These are phyloP conservation scores for Diplazon laetatorius DNA, from an alignment of 2,888 invertebrate species.

Conservation along the genomic window DNA sequence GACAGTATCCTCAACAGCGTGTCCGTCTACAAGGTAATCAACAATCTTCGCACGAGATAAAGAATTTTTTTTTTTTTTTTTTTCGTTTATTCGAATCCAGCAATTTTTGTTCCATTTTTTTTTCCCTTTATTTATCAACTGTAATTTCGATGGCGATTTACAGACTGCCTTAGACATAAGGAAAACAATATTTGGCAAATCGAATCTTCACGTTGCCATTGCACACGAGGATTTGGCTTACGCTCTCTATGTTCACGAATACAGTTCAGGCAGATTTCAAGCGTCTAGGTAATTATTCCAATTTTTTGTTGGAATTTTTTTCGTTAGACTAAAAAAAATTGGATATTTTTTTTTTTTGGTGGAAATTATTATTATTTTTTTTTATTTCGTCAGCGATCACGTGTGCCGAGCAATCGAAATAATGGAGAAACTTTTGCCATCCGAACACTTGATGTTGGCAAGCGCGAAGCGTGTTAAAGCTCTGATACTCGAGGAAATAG, in stretches of 20 bases:
- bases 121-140: too few relatives aligned
- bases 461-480: conserved; percentile 96
- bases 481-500: conserved; percentile 95
- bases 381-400: conserved; percentile 85
- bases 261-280: conserved; percentile 93
- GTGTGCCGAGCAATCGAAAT: conserved; percentile 92
- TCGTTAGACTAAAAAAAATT: too few relatives aligned
- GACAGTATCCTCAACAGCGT: conserved; percentile 94
- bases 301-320: neutral
- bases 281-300: conserved; percentile 86
- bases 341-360: neutral
- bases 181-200: conserved; percentile 90
- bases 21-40: conserved; percentile 89
- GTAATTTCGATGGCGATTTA: too few relatives aligned
- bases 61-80: too few relatives aligned
- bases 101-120: too few relatives aligned
- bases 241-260: conserved; percentile 95
- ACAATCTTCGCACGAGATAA: too few relatives aligned
- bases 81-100: too few relatives aligned
- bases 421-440: conserved; percentile 90
- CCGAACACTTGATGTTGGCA: conserved; percentile 92
- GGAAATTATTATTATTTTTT: neutral
- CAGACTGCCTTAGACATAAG: conserved; percentile 90
- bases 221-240: conserved; percentile 97
- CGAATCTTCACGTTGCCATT: conserved; percentile 94